These are phyloP conservation scores for Apodemia zela DNA, from an alignment of 2,888 invertebrate genomes.

Conservation along the genomic window DNA sequence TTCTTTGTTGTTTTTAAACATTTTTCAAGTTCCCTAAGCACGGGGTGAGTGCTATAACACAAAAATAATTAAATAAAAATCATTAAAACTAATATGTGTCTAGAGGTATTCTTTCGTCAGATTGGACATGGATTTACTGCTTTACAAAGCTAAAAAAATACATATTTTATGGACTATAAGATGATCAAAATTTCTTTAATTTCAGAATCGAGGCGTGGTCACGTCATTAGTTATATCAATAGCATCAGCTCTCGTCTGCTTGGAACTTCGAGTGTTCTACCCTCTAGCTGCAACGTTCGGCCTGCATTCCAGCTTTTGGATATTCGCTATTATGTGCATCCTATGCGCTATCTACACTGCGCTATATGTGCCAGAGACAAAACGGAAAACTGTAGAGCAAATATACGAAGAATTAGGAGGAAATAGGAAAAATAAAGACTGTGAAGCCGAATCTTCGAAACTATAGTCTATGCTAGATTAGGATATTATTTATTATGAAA, in stretches of 20 bases:
- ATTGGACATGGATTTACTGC: no score
- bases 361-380: conserved; percentile 61
- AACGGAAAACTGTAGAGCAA: conserved; percentile 58
- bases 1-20: no score
- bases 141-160: no score
- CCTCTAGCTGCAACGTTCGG: conserved; percentile 54
- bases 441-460: conserved; percentile 59
- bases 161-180: no score
- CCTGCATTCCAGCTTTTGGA: conserved; percentile 60
- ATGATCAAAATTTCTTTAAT: neutral
- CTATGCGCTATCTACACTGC: conserved; percentile 63
- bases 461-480: conserved; percentile 40
- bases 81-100: no score
- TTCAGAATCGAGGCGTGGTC: conserved; percentile 67
- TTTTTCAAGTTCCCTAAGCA: no score
- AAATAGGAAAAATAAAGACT: conserved; percentile 47
- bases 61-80: no score
- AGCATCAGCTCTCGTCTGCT: conserved; percentile 61
- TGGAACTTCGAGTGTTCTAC: conserved; percentile 65
- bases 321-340: conserved; percentile 61
- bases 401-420: conserved; percentile 64
- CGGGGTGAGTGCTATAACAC: no score
- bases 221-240: conserved; percentile 67
- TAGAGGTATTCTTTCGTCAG: no score
- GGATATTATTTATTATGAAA: neutral